These are phyloP conservation scores for Heliocidaris erythrogramma DNA, from an alignment of 35 echinoderm and acorn worm genomes.

Conservation along the genomic window DNA sequence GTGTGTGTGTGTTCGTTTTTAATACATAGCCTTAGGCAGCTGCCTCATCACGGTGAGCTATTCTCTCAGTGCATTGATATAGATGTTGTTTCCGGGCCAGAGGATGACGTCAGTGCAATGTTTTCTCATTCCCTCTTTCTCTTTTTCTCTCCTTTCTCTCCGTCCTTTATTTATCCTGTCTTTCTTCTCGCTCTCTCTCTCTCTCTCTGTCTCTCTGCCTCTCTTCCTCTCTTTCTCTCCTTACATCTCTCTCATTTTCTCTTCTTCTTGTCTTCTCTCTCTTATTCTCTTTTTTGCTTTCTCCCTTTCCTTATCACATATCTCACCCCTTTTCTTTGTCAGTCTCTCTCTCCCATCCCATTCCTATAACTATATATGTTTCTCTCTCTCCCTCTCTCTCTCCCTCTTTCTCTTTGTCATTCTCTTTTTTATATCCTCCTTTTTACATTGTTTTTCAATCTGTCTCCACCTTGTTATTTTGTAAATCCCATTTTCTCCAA, in stretches of 20 bases:
- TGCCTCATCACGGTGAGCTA: neutral
- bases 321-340: no score
- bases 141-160: neutral
- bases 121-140: neutral
- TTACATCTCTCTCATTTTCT: neutral
- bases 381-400: no score
- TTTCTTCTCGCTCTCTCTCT: neutral
- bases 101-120: neutral
- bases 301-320: no score
- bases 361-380: no score
- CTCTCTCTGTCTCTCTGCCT: neutral
- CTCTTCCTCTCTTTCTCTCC: neutral
- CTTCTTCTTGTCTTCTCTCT: neutral
- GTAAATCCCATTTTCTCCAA: no score
- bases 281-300: neutral
- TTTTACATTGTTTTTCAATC: no score
- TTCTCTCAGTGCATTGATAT: neutral
- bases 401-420: no score
- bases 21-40: neutral
- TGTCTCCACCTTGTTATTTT: no score
- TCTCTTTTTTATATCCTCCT: no score
- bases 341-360: no score
- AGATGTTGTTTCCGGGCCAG: neutral
- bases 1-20: neutral
- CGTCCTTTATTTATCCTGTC: neutral